phyloP scores from a whole-genome alignment of 2,797 vertebrate genomes.

The Crax fasciolata region DNA sequence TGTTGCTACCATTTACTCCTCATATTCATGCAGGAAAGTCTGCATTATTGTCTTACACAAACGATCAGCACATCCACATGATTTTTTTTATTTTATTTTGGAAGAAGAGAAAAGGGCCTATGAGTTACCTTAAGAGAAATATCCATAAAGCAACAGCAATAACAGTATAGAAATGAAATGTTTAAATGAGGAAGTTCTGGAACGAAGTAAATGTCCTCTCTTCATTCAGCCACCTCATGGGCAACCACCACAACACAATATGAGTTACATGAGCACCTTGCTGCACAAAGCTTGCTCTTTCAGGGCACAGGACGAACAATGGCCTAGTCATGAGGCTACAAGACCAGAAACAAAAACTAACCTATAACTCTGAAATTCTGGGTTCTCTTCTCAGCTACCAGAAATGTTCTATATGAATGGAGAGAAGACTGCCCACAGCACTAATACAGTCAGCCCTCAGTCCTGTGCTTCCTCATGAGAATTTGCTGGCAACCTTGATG shows the following conservation, averaged over 20 bases:
- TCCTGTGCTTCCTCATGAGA: not conserved
- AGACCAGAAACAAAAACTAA: not conserved
- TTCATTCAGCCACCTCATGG: not conserved
- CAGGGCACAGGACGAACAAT: not conserved
- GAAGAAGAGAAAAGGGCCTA: not conserved
- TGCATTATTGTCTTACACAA: not conserved
- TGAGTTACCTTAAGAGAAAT: not conserved
- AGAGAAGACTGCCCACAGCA: not conserved
- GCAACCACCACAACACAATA: not conserved
- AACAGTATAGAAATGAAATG: not conserved
- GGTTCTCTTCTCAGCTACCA: not conserved
- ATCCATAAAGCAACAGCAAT: not conserved
- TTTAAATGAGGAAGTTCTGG: not conserved
- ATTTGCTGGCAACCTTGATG: not conserved
- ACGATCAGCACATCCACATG: not conserved
- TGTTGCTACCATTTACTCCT: not conserved
- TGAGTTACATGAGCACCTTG: fast-evolving
- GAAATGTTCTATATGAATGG: not conserved
- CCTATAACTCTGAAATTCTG: not conserved
- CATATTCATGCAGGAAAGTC: not conserved
- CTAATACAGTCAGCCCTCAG: not conserved
- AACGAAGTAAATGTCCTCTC: not conserved
- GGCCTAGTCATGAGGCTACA: not conserved
- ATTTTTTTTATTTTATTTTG: not conserved
- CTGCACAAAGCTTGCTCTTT: not conserved